Conservation (phyloP, 1,140 invertebrate genomes). For the Helicoverpa armigera region DNA sequence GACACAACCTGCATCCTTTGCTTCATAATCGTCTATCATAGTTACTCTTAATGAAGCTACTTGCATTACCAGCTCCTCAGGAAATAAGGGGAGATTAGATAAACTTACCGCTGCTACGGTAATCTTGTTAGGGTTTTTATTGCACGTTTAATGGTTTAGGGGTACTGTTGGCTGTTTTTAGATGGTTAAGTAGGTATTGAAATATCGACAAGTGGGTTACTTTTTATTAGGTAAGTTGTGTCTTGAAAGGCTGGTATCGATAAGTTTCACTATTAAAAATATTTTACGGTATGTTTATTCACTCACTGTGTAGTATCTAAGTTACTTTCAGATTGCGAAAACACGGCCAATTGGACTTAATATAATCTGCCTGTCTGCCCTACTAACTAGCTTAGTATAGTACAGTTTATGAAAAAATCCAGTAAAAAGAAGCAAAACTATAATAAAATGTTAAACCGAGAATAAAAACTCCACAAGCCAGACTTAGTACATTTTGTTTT, state of each 20-base stretch:
- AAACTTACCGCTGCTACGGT: conserved; percentile 25
- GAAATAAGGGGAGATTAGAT: conserved; percentile 47
- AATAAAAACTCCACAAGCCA: no score
- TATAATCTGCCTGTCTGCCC: no score
- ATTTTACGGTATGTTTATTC: no score
- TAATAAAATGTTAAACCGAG: no score
- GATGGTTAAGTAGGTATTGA: not conserved
- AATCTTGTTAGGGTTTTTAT: conserved; percentile 47
- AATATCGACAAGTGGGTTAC: not conserved
- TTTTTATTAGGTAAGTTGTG: not conserved
- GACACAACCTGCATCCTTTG: conserved; percentile 43
- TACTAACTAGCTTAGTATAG: no score
- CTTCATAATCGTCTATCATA: conserved; percentile 49
- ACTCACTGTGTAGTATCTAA: no score
- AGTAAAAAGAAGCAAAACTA: no score
- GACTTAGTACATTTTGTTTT: no score
- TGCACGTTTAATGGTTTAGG: not conserved
- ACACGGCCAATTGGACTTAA: no score
- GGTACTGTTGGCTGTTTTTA: conserved; percentile 17
- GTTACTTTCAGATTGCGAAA: no score
- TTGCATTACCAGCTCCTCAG: conserved; percentile 30
- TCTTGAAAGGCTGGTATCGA: not conserved
- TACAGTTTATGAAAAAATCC: no score
- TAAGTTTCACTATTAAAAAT: no score
- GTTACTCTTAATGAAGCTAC: conserved; percentile 45